These are phyloP conservation scores for Crocodylus rhombifer DNA, from an alignment of 2,797 vertebrate genomes.

Conservation along the genomic window DNA sequence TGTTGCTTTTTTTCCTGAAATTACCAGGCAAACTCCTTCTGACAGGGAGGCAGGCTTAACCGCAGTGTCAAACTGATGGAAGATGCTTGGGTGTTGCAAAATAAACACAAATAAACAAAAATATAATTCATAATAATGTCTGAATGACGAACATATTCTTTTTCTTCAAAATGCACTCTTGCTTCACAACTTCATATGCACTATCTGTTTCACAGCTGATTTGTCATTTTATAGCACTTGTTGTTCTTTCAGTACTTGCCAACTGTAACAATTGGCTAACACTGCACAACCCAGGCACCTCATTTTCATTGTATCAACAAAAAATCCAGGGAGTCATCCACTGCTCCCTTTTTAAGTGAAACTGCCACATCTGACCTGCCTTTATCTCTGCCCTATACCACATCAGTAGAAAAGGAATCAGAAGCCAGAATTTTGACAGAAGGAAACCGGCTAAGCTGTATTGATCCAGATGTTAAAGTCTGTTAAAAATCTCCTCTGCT, in stretches of 20 bases:
- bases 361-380: not conserved
- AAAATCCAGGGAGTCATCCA: not conserved
- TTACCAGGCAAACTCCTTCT: not conserved
- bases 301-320: conserved; percentile 65
- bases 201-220: conserved; percentile 60
- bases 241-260: conserved; percentile 56
- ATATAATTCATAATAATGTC: not conserved
- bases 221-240: conserved; percentile 63
- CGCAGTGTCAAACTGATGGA: not conserved
- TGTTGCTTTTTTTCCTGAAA: not conserved
- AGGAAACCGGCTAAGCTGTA: not conserved
- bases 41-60: not conserved
- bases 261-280: conserved; percentile 45
- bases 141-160: not conserved
- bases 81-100: not conserved
- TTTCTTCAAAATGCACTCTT: conserved; percentile 28
- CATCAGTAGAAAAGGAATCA: not conserved
- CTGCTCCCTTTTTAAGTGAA: conserved; percentile 55
- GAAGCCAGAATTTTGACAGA: fast-evolving
- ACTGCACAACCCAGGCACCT: conserved; percentile 63
- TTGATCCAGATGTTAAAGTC: not conserved
- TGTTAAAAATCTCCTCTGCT: not conserved
- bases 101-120: conserved; percentile 1
- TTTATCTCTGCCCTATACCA: conserved; percentile 14
- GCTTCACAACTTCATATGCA: conserved; percentile 51